Conservation (phyloP, 2,888 invertebrate species). For the Hirtodrosophila confusa region DNA sequence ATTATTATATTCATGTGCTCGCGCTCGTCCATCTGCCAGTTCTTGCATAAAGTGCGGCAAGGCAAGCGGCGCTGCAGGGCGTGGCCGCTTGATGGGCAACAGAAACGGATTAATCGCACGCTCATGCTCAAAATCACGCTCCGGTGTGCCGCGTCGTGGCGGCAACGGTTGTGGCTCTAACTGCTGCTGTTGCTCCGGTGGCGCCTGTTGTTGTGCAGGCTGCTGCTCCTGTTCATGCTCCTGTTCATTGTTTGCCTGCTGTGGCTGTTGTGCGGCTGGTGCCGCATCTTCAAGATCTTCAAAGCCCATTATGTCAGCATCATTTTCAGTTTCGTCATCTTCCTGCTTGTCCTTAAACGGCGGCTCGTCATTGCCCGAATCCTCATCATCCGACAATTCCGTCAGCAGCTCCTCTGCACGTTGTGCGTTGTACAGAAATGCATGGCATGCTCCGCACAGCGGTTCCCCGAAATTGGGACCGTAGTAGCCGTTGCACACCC, state of each 20-base stretch:
- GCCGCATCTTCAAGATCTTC: constrained; percentile 74
- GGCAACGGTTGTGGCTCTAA: constrained; percentile 36
- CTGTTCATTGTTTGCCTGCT: constrained; percentile 41
- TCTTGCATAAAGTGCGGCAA: constrained; percentile 82
- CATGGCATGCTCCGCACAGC: constrained; percentile 95
- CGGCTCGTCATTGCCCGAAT: constrained; percentile 98
- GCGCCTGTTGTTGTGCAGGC: constrained; percentile 16
- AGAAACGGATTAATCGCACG: constrained; percentile 65
- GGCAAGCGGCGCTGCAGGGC: constrained; percentile 77
- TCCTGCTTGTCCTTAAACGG: constrained; percentile 83
- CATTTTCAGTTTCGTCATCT: constrained; percentile 81
- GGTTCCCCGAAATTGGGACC: constrained; percentile 96
- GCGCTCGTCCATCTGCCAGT: constrained; percentile 76
- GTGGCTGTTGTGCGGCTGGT: constrained; percentile 60
- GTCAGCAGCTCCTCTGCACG: constrained; percentile 81
- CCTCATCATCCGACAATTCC: constrained; percentile 89
- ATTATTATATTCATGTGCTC: constrained; percentile 64
- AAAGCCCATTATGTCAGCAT: constrained; percentile 75
- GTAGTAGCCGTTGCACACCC: constrained; percentile 95
- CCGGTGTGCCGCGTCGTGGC: constrained; percentile 54
- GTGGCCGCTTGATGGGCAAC: constrained; percentile 77
- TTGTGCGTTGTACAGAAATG: constrained; percentile 93
- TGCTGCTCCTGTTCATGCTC: constrained; percentile 16
- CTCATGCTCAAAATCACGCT: constrained; percentile 63
- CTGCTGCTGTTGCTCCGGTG: constrained; percentile 18